Conservation (phyloP, 2,888 invertebrate species). For the Lysandra bellargus region DNA sequence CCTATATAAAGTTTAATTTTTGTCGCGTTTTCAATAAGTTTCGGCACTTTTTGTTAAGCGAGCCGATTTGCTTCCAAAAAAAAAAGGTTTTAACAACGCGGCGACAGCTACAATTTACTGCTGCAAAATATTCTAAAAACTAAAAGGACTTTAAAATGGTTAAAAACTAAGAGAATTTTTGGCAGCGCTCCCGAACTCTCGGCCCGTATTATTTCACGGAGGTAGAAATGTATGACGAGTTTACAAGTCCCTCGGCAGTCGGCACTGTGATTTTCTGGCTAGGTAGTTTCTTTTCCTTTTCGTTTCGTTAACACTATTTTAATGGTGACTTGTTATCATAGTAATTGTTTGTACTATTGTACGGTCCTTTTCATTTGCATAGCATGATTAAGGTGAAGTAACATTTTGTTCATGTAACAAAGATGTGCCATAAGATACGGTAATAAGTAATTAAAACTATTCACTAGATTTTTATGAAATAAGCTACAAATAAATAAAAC, state of each 20-base stretch:
- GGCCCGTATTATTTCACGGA: background rate
- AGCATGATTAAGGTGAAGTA: background rate
- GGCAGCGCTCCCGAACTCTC: background rate
- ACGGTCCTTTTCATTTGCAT: too few species aligned
- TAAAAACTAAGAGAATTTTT: conserved; percentile 6
- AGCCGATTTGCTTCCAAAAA: background rate
- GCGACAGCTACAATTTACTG: conserved; percentile 25
- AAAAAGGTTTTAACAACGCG: conserved; percentile 13
- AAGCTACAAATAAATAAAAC: too few species aligned
- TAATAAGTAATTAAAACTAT: too few species aligned
- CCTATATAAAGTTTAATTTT: background rate
- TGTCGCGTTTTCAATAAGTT: conserved; percentile 1
- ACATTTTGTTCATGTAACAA: too few species aligned
- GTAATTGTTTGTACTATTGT: background rate
- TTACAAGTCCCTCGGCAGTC: background rate
- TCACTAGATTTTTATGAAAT: too few species aligned
- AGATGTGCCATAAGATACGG: too few species aligned
- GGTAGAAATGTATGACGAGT: background rate
- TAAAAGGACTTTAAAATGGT: background rate
- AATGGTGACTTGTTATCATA: background rate
- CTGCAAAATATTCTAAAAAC: conserved; percentile 15
- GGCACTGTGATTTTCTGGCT: background rate
- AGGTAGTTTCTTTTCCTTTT: background rate
- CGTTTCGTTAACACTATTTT: background rate
- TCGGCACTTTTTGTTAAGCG: conserved; percentile 1